These are phyloP conservation scores for Lepisosteus osseus DNA, from an alignment of 2,113 vertebrate species.

Conservation along the genomic window DNA sequence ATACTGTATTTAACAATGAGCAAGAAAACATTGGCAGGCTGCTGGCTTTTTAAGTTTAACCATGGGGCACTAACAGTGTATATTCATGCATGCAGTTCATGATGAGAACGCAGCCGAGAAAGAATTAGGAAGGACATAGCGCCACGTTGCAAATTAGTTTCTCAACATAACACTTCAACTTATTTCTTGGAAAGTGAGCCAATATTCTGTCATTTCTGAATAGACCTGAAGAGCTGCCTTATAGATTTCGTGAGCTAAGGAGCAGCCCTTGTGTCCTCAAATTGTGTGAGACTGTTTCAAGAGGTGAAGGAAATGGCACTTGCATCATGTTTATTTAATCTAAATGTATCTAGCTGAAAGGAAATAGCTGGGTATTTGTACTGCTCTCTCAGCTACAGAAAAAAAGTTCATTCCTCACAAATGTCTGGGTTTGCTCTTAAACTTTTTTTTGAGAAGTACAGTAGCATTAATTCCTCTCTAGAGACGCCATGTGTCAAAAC, in stretches of 20 bases:
- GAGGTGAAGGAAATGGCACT: constrained; percentile 7
- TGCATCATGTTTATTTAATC: constrained; percentile 20
- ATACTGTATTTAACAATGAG: no score
- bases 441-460: no score
- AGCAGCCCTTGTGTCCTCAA: background rate
- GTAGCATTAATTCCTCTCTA: no score
- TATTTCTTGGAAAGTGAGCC: constrained; percentile 37
- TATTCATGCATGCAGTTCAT: background rate
- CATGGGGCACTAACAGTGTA: background rate
- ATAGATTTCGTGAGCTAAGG: constrained; percentile 25
- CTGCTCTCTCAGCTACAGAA: no score
- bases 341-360: constrained; percentile 6
- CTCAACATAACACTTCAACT: constrained; percentile 25
- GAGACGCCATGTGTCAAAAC: no score
- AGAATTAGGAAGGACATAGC: constrained; percentile 19
- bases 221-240: constrained; percentile 19
- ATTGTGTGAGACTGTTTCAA: background rate
- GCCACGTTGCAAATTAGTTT: constrained; percentile 31
- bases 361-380: background rate
- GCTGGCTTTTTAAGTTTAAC: no score
- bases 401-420: no score
- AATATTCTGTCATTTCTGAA: constrained; percentile 38
- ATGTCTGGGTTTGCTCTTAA: no score
- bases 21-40: no score
- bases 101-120: background rate